Conservation (phyloP, 2,888 invertebrate species). For the Xylota sylvarum region DNA sequence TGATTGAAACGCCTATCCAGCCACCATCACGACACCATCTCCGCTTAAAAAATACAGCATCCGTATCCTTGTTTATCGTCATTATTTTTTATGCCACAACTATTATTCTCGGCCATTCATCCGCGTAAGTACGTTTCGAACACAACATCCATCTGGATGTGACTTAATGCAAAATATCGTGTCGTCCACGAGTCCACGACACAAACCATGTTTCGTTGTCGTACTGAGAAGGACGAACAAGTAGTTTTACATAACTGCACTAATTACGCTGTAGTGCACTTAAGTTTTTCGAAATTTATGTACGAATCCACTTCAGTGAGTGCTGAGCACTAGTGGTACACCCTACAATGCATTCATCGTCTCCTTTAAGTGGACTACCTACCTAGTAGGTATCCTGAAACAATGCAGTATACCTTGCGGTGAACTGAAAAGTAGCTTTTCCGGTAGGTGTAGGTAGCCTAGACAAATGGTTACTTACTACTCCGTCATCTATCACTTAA, state of each 20-base stretch:
- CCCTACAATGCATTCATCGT: slow-evolving; percentile 51
- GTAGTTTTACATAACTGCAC: slow-evolving; percentile 61
- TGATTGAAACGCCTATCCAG: background rate
- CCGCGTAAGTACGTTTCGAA: slow-evolving; percentile 60
- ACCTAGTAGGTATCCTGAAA: slow-evolving; percentile 25
- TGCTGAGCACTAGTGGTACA: slow-evolving; percentile 11
- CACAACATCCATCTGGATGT: slow-evolving; percentile 40
- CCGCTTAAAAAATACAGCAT: slow-evolving; percentile 16
- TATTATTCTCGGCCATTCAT: slow-evolving; percentile 66
- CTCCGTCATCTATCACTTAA: slow-evolving; percentile 74
- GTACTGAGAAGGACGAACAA: slow-evolving; percentile 17
- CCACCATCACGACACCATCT: background rate
- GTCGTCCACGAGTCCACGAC: slow-evolving; percentile 30
- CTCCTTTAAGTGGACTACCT: slow-evolving; percentile 52
- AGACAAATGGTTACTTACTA: slow-evolving; percentile 73
- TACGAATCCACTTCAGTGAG: slow-evolving; percentile 57
- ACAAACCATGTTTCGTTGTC: slow-evolving; percentile 21
- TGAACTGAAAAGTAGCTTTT: slow-evolving; percentile 67
- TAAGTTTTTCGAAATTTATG: slow-evolving; percentile 60
- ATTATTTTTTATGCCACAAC: slow-evolving; percentile 50
- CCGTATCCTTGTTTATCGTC: slow-evolving; percentile 45
- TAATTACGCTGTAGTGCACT: slow-evolving; percentile 74
- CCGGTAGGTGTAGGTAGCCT: slow-evolving; percentile 55
- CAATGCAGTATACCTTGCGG: slow-evolving; percentile 53
- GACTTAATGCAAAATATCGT: slow-evolving; percentile 49